phyloP scores from a whole-genome alignment of 2,797 vertebrate species.

The Thaleichthys pacificus region DNA sequence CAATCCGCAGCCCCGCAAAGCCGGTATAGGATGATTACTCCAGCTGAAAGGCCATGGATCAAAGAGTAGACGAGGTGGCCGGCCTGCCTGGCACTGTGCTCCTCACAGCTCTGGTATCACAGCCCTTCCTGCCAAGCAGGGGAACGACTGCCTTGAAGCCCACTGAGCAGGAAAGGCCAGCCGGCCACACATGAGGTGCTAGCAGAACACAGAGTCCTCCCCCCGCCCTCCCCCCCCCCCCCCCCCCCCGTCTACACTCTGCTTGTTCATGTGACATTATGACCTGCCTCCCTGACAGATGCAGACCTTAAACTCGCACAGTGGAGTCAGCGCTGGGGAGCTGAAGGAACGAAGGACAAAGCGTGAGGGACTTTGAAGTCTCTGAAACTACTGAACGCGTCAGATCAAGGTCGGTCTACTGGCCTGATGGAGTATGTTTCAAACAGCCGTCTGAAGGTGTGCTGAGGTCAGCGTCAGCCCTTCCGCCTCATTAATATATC shows the following conservation, averaged over 20 bases:
- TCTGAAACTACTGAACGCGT: too few relatives aligned
- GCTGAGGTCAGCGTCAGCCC: too few relatives aligned
- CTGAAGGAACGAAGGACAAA: neutral
- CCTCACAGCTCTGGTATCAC: slow-evolving; percentile 50
- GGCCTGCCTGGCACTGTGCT: slow-evolving; percentile 52
- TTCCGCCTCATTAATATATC: too few relatives aligned
- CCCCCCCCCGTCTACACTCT: slow-evolving; percentile 48
- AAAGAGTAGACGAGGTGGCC: slow-evolving; percentile 61
- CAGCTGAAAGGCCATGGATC: slow-evolving; percentile 71
- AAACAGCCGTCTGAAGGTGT: too few relatives aligned
- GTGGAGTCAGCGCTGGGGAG: neutral
- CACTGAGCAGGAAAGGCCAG: slow-evolving; percentile 57
- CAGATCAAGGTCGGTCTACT: too few relatives aligned
- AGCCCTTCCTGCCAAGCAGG: slow-evolving; percentile 31
- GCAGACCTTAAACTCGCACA: neutral
- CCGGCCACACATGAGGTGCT: slow-evolving; percentile 26
- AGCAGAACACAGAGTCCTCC: slow-evolving; percentile 30
- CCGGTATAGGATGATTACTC: slow-evolving; percentile 62
- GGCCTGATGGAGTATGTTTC: too few relatives aligned
- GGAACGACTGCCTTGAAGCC: slow-evolving; percentile 60
- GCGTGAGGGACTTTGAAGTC: neutral
- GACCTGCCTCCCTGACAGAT: slow-evolving; percentile 10
- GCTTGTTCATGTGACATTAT: slow-evolving; percentile 31
- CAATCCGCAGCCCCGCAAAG: slow-evolving; percentile 18
- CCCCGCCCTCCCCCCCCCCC: neutral